These are phyloP conservation scores for Mus pahari DNA, from an alignment of 2,113 vertebrate genomes.

Conservation along the genomic window DNA sequence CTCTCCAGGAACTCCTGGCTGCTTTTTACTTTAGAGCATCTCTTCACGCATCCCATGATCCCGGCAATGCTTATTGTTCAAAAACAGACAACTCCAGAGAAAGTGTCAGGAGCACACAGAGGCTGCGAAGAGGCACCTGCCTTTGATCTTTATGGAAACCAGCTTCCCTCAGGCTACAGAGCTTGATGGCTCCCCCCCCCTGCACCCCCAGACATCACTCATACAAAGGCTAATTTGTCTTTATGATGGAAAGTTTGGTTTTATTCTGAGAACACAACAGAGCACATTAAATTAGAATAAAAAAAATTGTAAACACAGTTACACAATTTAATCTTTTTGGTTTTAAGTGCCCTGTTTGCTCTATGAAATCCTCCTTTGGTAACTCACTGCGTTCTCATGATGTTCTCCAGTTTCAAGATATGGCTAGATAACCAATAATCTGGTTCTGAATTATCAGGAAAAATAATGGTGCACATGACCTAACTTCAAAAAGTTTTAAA, in stretches of 20 bases:
- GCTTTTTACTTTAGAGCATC: slow-evolving; percentile 49
- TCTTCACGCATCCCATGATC: slow-evolving; percentile 3
- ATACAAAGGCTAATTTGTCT: slow-evolving; percentile 14
- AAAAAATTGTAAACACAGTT: not conserved
- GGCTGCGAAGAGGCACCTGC: not conserved
- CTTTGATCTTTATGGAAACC: not conserved
- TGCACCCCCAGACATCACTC: slow-evolving; percentile 23
- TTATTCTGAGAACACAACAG: slow-evolving; percentile 29
- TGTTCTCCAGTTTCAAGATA: slow-evolving; percentile 7
- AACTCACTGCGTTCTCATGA: slow-evolving; percentile 3
- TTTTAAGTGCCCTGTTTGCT: not conserved
- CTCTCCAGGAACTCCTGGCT: slow-evolving; percentile 52
- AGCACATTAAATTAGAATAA: slow-evolving; percentile 52
- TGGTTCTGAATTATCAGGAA: not conserved
- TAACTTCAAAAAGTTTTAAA: slow-evolving; percentile 27
- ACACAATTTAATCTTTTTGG: slow-evolving; percentile 16
- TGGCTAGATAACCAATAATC: not conserved
- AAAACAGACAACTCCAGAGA: slow-evolving; percentile 9
- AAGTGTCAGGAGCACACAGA: slow-evolving; percentile 4
- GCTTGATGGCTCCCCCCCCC: not conserved
- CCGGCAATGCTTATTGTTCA: not conserved
- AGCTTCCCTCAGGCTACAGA: slow-evolving; percentile 51
- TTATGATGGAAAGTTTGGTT: not conserved
- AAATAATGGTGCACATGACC: not conserved
- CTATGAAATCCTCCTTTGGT: slow-evolving; percentile 38